These are phyloP conservation scores for Coptodon bakossiorum DNA, from an alignment of 2,113 vertebrate genomes.

Conservation along the genomic window DNA sequence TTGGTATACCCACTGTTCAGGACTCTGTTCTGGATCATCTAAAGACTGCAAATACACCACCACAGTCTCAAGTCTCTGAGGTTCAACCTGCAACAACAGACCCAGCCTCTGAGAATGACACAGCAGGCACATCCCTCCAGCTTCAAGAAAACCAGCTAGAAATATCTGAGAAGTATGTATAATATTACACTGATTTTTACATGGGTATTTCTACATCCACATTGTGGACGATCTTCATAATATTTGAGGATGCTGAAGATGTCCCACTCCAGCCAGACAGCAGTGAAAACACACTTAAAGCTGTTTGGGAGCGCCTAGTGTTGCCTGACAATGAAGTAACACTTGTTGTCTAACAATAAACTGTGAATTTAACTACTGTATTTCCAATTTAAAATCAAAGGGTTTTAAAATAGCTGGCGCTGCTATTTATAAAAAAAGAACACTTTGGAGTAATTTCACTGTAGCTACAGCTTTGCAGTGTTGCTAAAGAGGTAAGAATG, in stretches of 20 bases:
- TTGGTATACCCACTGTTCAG: background rate
- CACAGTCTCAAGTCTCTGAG: constrained; percentile 30
- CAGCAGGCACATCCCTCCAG: constrained; percentile 69
- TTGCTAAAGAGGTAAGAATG: background rate
- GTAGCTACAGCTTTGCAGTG: background rate
- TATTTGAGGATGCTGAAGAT: background rate
- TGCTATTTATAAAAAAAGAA: background rate
- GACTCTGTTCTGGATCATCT: constrained; percentile 67
- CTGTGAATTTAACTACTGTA: background rate
- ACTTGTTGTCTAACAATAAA: background rate
- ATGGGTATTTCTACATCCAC: background rate
- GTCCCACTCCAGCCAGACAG: background rate
- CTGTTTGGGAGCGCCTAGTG: background rate
- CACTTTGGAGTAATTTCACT: background rate
- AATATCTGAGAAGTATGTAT: constrained; percentile 29
- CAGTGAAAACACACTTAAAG: background rate
- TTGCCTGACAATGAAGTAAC: background rate
- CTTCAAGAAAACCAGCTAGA: constrained; percentile 74
- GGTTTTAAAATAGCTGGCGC: background rate
- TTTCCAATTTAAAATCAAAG: background rate
- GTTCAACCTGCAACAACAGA: constrained; percentile 36
- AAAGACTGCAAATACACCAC: constrained; percentile 58
- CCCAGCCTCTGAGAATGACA: constrained; percentile 44
- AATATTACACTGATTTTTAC: background rate
- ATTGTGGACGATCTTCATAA: background rate